phyloP scores from a whole-genome alignment of 2,797 vertebrate species.

The Echeneis naucrates region DNA sequence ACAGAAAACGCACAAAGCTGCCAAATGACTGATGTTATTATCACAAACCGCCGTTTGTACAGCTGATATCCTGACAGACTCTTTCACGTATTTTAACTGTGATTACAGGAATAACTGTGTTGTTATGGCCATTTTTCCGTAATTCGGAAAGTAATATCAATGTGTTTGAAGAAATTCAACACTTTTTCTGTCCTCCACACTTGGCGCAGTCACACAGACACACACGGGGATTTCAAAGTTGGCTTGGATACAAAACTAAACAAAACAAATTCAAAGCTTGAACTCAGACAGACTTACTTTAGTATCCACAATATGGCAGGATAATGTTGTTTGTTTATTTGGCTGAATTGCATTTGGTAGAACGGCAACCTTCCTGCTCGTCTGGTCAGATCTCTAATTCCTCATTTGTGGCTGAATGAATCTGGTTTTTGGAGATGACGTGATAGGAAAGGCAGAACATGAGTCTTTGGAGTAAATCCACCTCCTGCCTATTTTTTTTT shows the following conservation, averaged over 20 bases:
- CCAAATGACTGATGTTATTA: slow-evolving; percentile 2
- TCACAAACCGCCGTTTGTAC: not conserved
- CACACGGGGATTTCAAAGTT: not conserved
- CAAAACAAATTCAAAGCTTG: not conserved
- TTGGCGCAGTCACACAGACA: not conserved
- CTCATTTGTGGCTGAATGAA: slow-evolving; percentile 10
- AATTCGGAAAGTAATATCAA: slow-evolving; percentile 1
- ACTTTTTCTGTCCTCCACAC: not conserved
- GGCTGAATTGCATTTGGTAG: slow-evolving; percentile 39
- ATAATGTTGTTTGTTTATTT: slow-evolving; percentile 17
- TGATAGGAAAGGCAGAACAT: not conserved
- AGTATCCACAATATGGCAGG: slow-evolving; percentile 11
- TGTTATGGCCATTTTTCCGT: not conserved
- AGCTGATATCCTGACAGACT: slow-evolving; percentile 5
- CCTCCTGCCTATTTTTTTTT: not conserved
- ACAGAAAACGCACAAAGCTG: not conserved
- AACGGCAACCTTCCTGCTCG: slow-evolving; percentile 20
- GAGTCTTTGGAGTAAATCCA: not conserved
- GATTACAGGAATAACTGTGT: slow-evolving; percentile 16
- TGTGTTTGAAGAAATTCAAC: not conserved
- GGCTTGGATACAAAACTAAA: not conserved
- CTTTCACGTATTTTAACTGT: slow-evolving; percentile 29
- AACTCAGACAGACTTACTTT: not conserved
- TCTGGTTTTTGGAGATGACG: not conserved
- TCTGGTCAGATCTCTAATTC: slow-evolving; percentile 28